Evolutionary conservation across 2,797 vertebrate species (phyloP), one percentile per base, ranked within the genome.

Genomic region (Nannoperca australis): DNA sequence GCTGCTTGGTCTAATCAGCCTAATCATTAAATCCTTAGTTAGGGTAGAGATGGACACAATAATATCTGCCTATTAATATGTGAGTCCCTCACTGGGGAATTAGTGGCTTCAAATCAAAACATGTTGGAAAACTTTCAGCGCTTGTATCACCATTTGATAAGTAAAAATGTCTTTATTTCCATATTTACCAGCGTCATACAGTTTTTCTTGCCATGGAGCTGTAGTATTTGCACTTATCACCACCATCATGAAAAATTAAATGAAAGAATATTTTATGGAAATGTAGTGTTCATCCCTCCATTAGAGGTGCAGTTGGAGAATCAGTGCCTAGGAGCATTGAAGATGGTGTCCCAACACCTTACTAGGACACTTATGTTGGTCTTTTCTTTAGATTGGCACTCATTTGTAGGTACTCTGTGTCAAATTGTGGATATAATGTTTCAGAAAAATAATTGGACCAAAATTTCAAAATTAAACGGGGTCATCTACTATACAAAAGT

Each of bases 11-110:
- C 14, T 44, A 83, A 83, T 78, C 59, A 60, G 47, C 54, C 73
- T 67, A 65, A 75, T 88, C 73, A 85, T 80, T 79, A 75, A 64
- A 79, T 73, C 61, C 34, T 7, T 8, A 20, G 49, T 78, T 87
- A 53, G 36, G 73, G 42, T 38, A 34, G 32, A 45, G 30, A 73
- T 62, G 70, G 66, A n/a, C 54, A 66, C 24, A 71, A 30, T 63
- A 69, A 22, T 44, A 60, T 69, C 61, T 59, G 36, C 62, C 67
- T 66, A 65, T 76, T 87, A 70, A 85, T 83, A 67, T 55, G 22
- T 60, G 22, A 55, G 67, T 73, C 42, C 55, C 62, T 60, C 32
- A 54, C 63, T 58, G 44, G 70, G 81, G 83, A 83, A 79, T 78
- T 56, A 47, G 47, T 69, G 70, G 18, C 38, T 70, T 85, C 30